These are phyloP conservation scores for Rhagophthalmus giganteus DNA, from an alignment of 2,888 invertebrate genomes.

Conservation along the genomic window DNA sequence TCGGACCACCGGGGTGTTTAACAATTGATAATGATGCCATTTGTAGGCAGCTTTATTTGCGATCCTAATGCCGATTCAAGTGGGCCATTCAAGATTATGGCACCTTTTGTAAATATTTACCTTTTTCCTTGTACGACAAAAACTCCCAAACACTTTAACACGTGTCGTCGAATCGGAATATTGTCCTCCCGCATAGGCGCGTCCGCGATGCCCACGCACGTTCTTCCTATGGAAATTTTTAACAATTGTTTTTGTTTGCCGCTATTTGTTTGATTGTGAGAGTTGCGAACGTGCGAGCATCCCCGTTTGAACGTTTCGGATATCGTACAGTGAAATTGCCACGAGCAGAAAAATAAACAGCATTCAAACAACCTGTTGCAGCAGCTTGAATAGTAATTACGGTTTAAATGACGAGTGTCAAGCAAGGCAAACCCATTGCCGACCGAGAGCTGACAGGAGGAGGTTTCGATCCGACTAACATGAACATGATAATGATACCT, in stretches of 20 bases:
- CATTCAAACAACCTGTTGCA: conserved; percentile 44
- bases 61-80: conserved; percentile 5
- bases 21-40: conserved; percentile 23
- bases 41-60: conserved; percentile 17
- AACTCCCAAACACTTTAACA: no score
- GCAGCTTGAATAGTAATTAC: conserved; percentile 46
- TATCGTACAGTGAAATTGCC: conserved; percentile 26
- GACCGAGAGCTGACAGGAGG: conserved; percentile 46
- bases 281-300: no score
- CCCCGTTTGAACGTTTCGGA: no score
- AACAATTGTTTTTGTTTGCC: no score
- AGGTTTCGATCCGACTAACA: conserved; percentile 42
- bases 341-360: conserved; percentile 46
- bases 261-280: no score
- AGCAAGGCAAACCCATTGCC: conserved; percentile 41
- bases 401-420: conserved; percentile 49
- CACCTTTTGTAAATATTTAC: conserved; percentile 4
- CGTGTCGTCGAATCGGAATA: no score
- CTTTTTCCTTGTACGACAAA: no score
- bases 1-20: conserved; percentile 22
- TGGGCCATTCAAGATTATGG: conserved; percentile 2
- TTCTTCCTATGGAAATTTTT: no score
- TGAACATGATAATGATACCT: conserved; percentile 55
- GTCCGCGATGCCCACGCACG: no score
- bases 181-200: no score